Base-by-base conservation (phyloP, 2,797 vertebrate species). In the Euphonia xanthogaster region DNA sequence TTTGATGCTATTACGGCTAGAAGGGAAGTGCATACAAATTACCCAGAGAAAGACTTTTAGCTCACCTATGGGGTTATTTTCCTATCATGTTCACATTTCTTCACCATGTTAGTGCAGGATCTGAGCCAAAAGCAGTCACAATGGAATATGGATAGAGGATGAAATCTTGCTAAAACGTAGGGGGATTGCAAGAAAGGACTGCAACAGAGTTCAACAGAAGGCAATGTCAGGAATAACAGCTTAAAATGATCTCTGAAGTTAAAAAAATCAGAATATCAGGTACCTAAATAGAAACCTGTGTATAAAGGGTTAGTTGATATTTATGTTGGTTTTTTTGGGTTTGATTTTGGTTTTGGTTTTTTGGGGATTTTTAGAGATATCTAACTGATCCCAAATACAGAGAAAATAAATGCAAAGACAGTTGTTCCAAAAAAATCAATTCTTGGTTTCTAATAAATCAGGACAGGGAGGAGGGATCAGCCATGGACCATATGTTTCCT, bases 21-120 rank as follows among this genome's bases (percentile, higher is more conserved):
- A 66, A 96, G 47, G 67, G 93, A 96, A 95, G 66, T 95, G 72
- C 88, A 93, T 93, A 93, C 84, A 97, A 93, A 97, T 98, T 95
- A 95, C 80, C 78, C 45, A 94, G 65, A 87, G 88, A 94, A 95
- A 35, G 30, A 77, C 80, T 79, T 89, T 85, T 54, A 85, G 65
- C 71, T 97, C 88, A 85, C 82, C 55, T 70, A 60, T 22, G 53
- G 6, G 12, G 3, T 3, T 82, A 89, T 58, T 88, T 75, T 47
- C 62, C 51, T 67, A 51, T 42, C 18, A 30, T 50, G 62, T 86
- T 66, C 93, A 19, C 79, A 90, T 93, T 86, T 94, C 73, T 78
- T 88, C 48, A 84, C 60, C 33, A 66, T 35, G 48, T 81, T 86
- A 86, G 58, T 44, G 78, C 54, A 93, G 86, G 57, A 88, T 70